phyloP scores from a whole-genome alignment of 2,113 vertebrate genomes.

The Mugil cephalus region DNA sequence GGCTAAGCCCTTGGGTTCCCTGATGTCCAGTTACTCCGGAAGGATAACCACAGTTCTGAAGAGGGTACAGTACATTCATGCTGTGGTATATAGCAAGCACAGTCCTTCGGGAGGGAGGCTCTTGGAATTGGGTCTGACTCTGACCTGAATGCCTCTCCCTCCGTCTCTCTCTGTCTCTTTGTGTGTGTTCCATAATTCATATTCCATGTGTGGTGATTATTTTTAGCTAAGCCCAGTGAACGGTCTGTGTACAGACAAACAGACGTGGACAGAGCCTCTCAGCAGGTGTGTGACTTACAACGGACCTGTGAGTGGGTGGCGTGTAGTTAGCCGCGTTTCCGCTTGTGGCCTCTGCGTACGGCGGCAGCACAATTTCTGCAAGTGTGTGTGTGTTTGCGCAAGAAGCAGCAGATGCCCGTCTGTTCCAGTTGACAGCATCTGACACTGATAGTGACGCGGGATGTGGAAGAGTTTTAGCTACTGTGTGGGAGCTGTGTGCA shows the following conservation, averaged over 20 bases:
- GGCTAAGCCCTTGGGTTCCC: slow-evolving; percentile 4
- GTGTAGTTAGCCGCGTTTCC: neutral
- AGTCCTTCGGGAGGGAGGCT: slow-evolving; percentile 72
- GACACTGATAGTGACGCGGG: slow-evolving; percentile 69
- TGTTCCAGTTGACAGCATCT: slow-evolving; percentile 73
- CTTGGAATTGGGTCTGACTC: slow-evolving; percentile 80
- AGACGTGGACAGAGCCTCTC: slow-evolving; percentile 33
- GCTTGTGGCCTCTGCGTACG: neutral
- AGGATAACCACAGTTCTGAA: slow-evolving; percentile 51
- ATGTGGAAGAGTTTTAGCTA: slow-evolving; percentile 51
- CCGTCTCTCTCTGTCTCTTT: slow-evolving; percentile 31
- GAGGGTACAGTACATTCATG: slow-evolving; percentile 77
- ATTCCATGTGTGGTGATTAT: slow-evolving; percentile 73
- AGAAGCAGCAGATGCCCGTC: slow-evolving; percentile 69
- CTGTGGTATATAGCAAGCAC: slow-evolving; percentile 62
- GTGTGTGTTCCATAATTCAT: slow-evolving; percentile 80
- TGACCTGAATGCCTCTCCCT: slow-evolving; percentile 79
- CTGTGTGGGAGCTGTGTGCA: slow-evolving; percentile 30
- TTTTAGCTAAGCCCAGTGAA: slow-evolving; percentile 73
- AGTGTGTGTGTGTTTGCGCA: slow-evolving; percentile 15
- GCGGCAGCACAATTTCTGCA: neutral
- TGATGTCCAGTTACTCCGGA: slow-evolving; percentile 35
- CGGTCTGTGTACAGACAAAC: slow-evolving; percentile 31
- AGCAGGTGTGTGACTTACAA: slow-evolving; percentile 62
- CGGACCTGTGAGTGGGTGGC: slow-evolving; percentile 33